Conservation (phyloP, 2,888 invertebrate genomes). For the Mythimna vitellina region DNA sequence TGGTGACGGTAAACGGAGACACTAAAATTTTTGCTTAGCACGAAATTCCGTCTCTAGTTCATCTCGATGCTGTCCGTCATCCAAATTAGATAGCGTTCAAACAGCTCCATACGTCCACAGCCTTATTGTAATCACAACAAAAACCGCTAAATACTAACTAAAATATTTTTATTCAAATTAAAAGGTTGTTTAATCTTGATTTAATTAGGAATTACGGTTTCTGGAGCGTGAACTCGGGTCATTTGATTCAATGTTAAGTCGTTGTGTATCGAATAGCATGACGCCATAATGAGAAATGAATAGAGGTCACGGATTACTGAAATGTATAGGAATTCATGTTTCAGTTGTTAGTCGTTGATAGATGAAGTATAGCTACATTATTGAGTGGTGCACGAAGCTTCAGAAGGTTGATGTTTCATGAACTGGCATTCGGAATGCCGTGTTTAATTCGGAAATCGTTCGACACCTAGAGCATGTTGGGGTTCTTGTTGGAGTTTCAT, state of each 20-base stretch:
- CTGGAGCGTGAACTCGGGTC: conserved; percentile 56
- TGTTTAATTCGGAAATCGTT: background rate
- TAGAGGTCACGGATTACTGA: conserved; percentile 46
- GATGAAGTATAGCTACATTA: too few relatives aligned
- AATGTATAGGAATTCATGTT: conserved; percentile 3
- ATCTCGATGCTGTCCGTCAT: too few relatives aligned
- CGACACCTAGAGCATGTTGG: background rate
- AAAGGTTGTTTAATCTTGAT: conserved; percentile 49
- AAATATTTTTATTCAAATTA: conserved; percentile 56
- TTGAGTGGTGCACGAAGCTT: conserved; percentile 14
- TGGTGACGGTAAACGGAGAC: too few relatives aligned
- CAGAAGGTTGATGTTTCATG: background rate
- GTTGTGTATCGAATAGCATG: conserved; percentile 39
- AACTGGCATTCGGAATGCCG: background rate
- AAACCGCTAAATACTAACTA: conserved; percentile 44
- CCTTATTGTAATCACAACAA: conserved; percentile 35
- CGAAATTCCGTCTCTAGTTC: background rate
- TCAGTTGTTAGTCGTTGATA: background rate
- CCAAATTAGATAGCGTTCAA: conserved; percentile 6
- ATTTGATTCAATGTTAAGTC: conserved; percentile 56
- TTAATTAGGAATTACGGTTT: conserved; percentile 49
- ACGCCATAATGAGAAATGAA: conserved; percentile 38
- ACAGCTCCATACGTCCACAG: conserved; percentile 2
- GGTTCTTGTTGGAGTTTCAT: background rate
- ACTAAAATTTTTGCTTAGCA: too few relatives aligned